Conservation (phyloP, 2,113 vertebrate species). For the Bujurquina vittata region DNA sequence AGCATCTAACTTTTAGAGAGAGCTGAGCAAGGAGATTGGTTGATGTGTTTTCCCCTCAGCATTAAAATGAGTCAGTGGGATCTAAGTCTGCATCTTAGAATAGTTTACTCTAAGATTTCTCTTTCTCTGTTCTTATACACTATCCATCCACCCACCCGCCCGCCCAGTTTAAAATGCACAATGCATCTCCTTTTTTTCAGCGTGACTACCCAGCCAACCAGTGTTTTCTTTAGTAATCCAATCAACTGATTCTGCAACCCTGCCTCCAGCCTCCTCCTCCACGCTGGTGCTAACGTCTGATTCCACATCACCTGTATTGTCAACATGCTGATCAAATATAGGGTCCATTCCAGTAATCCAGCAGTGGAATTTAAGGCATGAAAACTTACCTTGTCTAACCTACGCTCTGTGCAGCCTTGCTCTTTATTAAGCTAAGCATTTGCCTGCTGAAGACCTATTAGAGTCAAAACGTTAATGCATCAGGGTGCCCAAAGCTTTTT, state of each 20-base stretch:
- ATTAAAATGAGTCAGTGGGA: slow-evolving; percentile 1
- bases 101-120: not conserved
- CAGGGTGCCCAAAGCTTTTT: too few species aligned
- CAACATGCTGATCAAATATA: slow-evolving; percentile 13
- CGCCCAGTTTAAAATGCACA: slow-evolving; percentile 12
- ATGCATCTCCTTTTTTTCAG: not conserved
- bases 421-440: not conserved
- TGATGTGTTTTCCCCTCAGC: not conserved
- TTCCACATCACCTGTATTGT: not conserved
- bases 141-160: too few species aligned
- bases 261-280: not conserved
- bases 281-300: slow-evolving; percentile 21
- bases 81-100: slow-evolving; percentile 11
- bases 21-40: not conserved
- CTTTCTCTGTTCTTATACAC: not conserved
- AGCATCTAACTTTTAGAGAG: not conserved
- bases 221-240: slow-evolving; percentile 25
- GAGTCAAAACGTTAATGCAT: not conserved
- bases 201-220: not conserved
- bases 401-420: not conserved
- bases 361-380: not conserved
- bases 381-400: not conserved
- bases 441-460: not conserved
- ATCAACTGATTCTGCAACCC: slow-evolving; percentile 38
- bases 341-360: slow-evolving; percentile 16